Evolutionary conservation across 2,888 invertebrate genomes (phyloP).

Genomic region (Yponomeuta evonymella): DNA sequence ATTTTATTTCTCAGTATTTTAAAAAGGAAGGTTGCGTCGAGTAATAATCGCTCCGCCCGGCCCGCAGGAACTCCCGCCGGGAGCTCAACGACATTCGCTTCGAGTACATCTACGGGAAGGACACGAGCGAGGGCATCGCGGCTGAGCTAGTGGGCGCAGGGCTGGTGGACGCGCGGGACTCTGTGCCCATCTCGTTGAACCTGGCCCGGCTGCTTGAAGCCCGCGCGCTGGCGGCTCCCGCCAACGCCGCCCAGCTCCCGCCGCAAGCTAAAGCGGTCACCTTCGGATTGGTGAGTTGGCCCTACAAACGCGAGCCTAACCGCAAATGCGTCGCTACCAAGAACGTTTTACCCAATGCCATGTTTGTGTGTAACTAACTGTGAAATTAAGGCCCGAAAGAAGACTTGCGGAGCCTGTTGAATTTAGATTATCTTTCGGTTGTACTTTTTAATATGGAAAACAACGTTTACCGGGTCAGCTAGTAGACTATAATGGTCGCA

Average conservation of each 20-base stretch:
- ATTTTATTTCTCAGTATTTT: no score
- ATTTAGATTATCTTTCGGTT: no score
- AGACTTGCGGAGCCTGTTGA: no score
- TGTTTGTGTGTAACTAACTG: no score
- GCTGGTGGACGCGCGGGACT: constrained; percentile 84
- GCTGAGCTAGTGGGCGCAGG: constrained; percentile 96
- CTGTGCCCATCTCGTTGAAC: constrained; percentile 46
- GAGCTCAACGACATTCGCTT: constrained; percentile 99
- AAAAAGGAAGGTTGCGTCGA: no score
- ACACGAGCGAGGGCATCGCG: constrained; percentile 94
- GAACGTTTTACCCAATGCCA: no score
- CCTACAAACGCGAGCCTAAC: neutral
- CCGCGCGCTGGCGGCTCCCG: constrained; percentile 20
- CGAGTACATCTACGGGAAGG: constrained; percentile 94
- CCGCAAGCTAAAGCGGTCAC: constrained; percentile 36
- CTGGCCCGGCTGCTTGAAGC: constrained; percentile 42
- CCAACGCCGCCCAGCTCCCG: constrained; percentile 21
- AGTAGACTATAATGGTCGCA: no score
- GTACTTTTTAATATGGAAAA: no score
- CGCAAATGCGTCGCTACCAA: constrained; percentile 72
- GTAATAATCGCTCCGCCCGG: no score
- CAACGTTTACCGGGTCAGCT: no score
- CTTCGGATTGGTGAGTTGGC: constrained; percentile 53
- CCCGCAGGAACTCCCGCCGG: constrained; percentile 84
- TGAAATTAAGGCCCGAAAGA: no score